These are phyloP conservation scores for Thunnus maccoyii DNA, from an alignment of 2,113 vertebrate genomes.

Conservation along the genomic window DNA sequence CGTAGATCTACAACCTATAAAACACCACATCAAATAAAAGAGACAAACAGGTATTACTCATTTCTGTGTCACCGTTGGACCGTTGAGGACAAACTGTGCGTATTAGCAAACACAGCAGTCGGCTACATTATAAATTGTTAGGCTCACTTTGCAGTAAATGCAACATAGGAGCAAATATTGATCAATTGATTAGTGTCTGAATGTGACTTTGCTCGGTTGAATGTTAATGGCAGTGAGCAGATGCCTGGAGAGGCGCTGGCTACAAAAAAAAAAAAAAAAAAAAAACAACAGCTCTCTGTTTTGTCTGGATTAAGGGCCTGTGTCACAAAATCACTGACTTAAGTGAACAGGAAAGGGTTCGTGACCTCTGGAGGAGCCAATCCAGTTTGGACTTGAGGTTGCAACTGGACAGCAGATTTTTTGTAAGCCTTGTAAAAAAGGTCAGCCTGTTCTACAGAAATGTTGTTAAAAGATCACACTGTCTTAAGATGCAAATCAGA, in stretches of 20 bases:
- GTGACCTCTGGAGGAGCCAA: constrained; percentile 51
- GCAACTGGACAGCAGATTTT: constrained; percentile 19
- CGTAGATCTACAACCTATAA: not conserved
- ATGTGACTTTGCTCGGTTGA: constrained; percentile 79
- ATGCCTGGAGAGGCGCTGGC: constrained; percentile 54
- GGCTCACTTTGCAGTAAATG: constrained; percentile 70
- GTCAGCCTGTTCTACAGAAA: constrained; percentile 10
- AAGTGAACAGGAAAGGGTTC: constrained; percentile 60
- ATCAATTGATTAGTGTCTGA: constrained; percentile 79
- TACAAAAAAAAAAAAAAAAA: constrained; percentile 16
- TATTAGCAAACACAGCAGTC: constrained; percentile 53
- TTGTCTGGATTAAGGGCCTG: constrained; percentile 65
- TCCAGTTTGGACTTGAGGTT: constrained; percentile 34
- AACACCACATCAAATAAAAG: constrained; percentile 9
- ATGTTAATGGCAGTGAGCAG: constrained; percentile 73
- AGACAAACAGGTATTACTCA: constrained; percentile 17
- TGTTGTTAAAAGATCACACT: constrained; percentile 32
- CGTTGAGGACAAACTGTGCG: constrained; percentile 59
- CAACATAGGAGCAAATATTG: constrained; percentile 77
- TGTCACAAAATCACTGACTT: constrained; percentile 73
- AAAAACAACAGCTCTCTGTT: constrained; percentile 30
- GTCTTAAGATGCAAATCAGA: constrained; percentile 45
- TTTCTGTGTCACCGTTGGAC: constrained; percentile 23
- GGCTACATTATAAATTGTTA: constrained; percentile 59
- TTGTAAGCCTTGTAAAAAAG: constrained; percentile 20